Percentiles rank a stretch among this genome's conserved stretches.
Evolutionary conservation across 2,113 vertebrate genomes (phyloP).

Genomic region (Accipiter virgatus): DNA sequence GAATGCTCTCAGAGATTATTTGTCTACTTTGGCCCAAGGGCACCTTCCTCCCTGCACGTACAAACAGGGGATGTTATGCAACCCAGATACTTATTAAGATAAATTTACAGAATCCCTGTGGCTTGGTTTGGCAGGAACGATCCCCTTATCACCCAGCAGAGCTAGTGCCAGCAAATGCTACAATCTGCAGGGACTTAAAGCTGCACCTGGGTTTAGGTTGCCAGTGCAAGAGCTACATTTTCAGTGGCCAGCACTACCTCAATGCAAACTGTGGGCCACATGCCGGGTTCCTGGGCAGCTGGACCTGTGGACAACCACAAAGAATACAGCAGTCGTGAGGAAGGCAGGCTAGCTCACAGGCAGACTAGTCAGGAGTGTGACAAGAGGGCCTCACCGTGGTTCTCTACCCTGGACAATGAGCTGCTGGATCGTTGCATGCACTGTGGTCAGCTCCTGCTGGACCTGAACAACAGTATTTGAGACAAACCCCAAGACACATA

Average conservation of each 20-base stretch:
- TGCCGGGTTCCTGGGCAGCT: neutral
- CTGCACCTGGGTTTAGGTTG: neutral
- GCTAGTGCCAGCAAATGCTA: neutral
- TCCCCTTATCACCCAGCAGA: neutral
- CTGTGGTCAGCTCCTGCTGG: neutral
- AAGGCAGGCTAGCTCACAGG: neutral
- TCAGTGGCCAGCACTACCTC: neutral
- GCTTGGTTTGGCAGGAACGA: neutral
- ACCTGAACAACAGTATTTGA: neutral
- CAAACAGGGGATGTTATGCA: neutral
- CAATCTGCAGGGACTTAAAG: neutral
- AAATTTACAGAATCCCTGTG: neutral
- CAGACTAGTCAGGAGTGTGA: neutral
- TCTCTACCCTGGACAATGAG: neutral
- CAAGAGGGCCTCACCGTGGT: accelerated
- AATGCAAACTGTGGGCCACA: too few relatives aligned
- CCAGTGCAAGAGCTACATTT: neutral
- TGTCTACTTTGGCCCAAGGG: neutral
- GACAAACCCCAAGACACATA: neutral
- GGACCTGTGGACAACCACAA: neutral
- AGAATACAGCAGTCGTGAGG: neutral
- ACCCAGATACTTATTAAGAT: neutral
- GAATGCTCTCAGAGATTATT: neutral
- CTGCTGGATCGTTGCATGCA: accelerated
- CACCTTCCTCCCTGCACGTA: conserved; percentile 33